Evolutionary conservation across 1,140 invertebrate species (phyloP), one percentile per base, ranked within the genome.

Genomic region (Pseudomyrmex gracilis): DNA sequence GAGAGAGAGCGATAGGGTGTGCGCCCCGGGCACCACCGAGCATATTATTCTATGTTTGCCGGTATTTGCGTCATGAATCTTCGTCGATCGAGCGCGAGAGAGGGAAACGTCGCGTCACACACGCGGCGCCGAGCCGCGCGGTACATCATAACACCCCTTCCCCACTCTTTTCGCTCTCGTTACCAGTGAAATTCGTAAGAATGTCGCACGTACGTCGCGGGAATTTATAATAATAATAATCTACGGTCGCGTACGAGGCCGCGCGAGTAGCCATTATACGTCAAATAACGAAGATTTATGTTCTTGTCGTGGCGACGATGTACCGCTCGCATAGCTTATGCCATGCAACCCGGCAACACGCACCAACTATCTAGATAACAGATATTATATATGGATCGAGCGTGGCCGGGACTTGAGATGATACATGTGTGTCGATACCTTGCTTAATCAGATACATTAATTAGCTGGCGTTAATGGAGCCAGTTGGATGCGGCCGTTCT

Each of bases 191-290:
- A 70, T 70, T 85, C 57, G 47, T 77, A 70, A 77, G 67, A 85
- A 77, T 15, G 60, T 64, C 24, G n/a, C 12, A 24, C 4, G 45
- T 45, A 20, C 76, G 74, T 78, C 24, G n/a, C 22, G 43, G 45
- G 13, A 80, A 80, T 80, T 80, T 80, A 80, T 80, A 80, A 80
- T 80, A 80, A 80, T 80, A 80, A 80, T 80, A 80, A 80, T 71
- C 43, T 71, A 80, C 43, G 53, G 66, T 34, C 34, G 34, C 64
- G 64, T 58, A 60, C 24, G 57, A 60, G 57, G 13, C 49, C 49
- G 76, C 43, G 34, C 64, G 76, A 70, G 15, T 70, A 15, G 76
- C 76, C 45, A 80, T 80, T 80, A 80, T 80, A 80, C 53, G 76
- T 80, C 76, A 80, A 80, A 80, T 80, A 80, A 80, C 66, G 53